Evolutionary conservation across 1,140 invertebrate genomes (phyloP), one percentile per base, ranked within the genome.

Genomic region (Drosophila subpulchrella): DNA sequence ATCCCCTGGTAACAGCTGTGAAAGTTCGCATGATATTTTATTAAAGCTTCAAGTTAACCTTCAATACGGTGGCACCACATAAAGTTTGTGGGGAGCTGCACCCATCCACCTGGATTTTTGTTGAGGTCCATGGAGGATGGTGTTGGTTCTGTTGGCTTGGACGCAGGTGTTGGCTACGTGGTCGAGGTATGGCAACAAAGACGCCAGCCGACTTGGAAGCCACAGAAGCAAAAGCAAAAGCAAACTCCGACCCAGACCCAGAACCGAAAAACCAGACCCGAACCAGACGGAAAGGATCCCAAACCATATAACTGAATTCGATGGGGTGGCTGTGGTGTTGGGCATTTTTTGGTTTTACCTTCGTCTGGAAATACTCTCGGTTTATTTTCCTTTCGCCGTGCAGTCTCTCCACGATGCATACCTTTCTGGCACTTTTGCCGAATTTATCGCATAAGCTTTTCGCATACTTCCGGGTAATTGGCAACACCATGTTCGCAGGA

Each of bases 401-500:
- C 48, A 61, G 67, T 57, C 61, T 66, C 70, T 66, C 59, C 46
- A 67, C 76, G 63, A 66, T 86, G 83, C 84, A 89, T 88, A 88
- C 84, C 84, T 88, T 88, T 88, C 75, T 88, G 84, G 80, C 84
- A 88, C 84, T 88, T 88, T 72, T 88, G 58, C 66, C 78, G 84
- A 88, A 88, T 88, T 88, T 88, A 88, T 88, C 84, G 84, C 84
- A 88, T 88, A 88, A 89, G 84, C 84, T 88, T 89, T 84, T 84
- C 80, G 84, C 83, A 88, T 88, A 88, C 84, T 89, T 89, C 84
- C 77, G 84, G 84, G 84, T 88, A 88, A 88, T 88, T 88, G 84
- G 84, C 84, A 88, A 84, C 80, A 81, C 84, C 80, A 76, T 80
- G 75, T 89, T 68, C 63, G 61, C 48, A 10, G 20, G 38, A 63